Evolutionary conservation across 2,113 vertebrate genomes (phyloP).

Genomic region (Pituophis catenifer): DNA sequence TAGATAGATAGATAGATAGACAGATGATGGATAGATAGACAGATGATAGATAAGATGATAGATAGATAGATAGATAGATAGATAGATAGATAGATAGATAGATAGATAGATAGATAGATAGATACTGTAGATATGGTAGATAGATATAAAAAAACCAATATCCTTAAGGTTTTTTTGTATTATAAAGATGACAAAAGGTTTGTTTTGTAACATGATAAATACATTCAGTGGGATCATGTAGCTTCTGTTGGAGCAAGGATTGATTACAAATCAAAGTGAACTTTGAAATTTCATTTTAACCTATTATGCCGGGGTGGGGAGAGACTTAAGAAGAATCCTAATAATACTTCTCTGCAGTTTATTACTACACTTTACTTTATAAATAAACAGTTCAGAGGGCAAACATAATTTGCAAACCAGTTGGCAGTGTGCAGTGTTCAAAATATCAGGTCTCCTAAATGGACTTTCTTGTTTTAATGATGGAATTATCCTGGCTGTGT

Average conservation of each 20-base stretch:
- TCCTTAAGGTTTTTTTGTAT: neutral
- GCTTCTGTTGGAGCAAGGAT: neutral
- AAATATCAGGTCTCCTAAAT: neutral
- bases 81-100: no score
- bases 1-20: neutral
- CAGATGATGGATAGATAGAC: no score
- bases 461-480: neutral
- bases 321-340: neutral
- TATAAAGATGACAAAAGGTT: neutral
- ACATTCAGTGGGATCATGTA: neutral
- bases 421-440: neutral
- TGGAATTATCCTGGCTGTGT: neutral
- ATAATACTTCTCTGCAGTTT: neutral
- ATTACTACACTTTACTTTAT: neutral
- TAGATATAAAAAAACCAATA: neutral
- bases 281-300: neutral
- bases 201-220: neutral
- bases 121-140: neutral
- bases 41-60: no score
- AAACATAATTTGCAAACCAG: neutral
- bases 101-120: no score
- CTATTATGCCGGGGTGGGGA: neutral
- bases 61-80: no score
- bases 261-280: neutral
- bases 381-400: neutral